Percentiles rank a stretch among this genome's conserved stretches.
phyloP scores from a whole-genome alignment of 2,888 invertebrate genomes.

The Pseudococcus jackbeardsleyi region DNA sequence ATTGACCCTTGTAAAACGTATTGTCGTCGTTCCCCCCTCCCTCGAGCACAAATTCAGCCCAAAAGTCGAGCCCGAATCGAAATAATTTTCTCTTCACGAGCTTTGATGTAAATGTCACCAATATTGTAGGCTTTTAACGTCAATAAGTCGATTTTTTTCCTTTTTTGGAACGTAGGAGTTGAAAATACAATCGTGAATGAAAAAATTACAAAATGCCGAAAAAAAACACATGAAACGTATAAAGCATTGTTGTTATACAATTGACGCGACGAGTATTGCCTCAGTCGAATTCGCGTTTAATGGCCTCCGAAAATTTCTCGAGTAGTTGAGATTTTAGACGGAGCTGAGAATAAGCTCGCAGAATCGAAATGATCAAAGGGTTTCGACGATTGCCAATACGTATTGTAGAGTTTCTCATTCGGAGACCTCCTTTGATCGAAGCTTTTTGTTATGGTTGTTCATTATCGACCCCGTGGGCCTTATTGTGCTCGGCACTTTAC shows the following conservation, averaged over 20 bases:
- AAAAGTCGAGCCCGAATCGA: not conserved
- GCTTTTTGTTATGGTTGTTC: slow-evolving; percentile 9
- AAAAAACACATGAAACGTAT: not conserved
- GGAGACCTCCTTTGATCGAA: slow-evolving; percentile 26
- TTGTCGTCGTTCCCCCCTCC: not conserved
- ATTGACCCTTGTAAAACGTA: not conserved
- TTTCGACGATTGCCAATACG: not conserved
- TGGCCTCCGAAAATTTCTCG: not conserved
- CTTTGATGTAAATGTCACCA: not conserved
- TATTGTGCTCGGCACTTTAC: not conserved
- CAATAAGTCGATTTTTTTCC: not conserved
- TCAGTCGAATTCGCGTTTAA: not conserved
- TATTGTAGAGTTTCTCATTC: not conserved
- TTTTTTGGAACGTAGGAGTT: not conserved
- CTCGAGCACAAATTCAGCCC: not conserved
- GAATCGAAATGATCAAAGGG: not conserved
- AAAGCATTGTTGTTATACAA: not conserved
- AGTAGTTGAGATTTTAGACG: not conserved
- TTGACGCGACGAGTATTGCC: not conserved
- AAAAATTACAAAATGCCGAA: not conserved
- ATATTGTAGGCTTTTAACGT: not conserved
- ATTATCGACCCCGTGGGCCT: slow-evolving; percentile 5
- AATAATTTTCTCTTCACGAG: not conserved
- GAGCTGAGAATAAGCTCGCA: not conserved
- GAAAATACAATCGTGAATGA: not conserved